Conservation (phyloP, 2,797 vertebrate species). For the Nyctalus aviator region DNA sequence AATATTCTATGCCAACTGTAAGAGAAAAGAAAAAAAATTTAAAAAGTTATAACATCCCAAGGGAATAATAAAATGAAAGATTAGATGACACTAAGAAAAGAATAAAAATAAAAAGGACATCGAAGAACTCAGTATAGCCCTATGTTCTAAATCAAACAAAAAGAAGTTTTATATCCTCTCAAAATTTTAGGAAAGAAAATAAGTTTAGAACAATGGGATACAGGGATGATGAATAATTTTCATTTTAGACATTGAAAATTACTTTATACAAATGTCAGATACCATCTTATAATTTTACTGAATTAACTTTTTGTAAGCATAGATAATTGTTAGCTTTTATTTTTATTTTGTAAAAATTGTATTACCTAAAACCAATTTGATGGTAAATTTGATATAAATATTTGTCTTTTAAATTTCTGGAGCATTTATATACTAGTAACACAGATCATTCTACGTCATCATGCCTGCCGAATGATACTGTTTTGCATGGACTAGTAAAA, state of each 20-base stretch:
- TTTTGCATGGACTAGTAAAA: neutral
- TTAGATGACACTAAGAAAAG: neutral
- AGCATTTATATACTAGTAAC: neutral
- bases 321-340: neutral
- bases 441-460: neutral
- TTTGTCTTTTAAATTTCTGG: neutral
- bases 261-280: neutral
- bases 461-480: neutral
- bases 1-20: neutral
- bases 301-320: slow-evolving; percentile 5
- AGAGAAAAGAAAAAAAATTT: neutral
- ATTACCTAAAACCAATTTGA: neutral
- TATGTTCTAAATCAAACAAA: neutral
- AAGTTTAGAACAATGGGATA: neutral
- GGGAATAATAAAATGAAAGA: neutral
- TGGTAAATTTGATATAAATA: neutral
- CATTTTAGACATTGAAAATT: neutral
- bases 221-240: neutral
- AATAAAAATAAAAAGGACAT: neutral
- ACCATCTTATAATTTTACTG: neutral
- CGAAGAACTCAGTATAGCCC: neutral
- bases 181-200: neutral
- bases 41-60: neutral
- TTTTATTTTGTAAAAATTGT: neutral
- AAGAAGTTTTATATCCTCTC: neutral